Evolutionary conservation across 2,888 invertebrate species (phyloP).

Genomic region (Atrina japonica): DNA sequence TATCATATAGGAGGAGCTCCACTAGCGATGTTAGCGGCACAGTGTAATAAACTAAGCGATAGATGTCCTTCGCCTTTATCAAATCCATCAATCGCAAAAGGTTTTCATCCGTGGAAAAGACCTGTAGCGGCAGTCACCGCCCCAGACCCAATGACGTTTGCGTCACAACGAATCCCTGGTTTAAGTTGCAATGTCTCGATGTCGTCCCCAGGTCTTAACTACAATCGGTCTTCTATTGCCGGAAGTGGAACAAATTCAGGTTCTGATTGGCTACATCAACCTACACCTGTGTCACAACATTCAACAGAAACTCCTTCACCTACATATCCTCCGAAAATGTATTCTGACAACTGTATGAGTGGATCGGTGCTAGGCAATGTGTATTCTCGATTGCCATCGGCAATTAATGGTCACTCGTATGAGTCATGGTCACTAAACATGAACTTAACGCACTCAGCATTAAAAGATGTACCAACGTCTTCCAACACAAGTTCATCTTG

Average conservation of each 20-base stretch:
- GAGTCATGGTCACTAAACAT: conserved; percentile 96
- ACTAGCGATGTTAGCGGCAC: conserved; percentile 92
- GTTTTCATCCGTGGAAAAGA: conserved; percentile 74
- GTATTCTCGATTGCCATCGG: conserved; percentile 86
- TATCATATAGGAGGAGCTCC: conserved; percentile 40
- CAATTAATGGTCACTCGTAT: conserved; percentile 87
- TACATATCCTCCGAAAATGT: conserved; percentile 39
- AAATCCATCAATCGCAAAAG: conserved; percentile 94
- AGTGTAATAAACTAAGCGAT: conserved; percentile 97
- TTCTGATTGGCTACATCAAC: conserved; percentile 46
- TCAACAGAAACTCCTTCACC: conserved; percentile 39
- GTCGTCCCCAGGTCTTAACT: conserved; percentile 59
- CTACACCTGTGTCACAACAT: conserved; percentile 35
- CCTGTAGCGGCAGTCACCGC: conserved; percentile 59
- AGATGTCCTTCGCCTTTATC: conserved; percentile 97
- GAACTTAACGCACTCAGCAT: conserved; percentile 85
- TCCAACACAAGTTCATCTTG: conserved; percentile 83
- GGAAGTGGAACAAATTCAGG: conserved; percentile 39
- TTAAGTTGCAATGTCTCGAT: conserved; percentile 60
- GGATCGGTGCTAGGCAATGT: conserved; percentile 80
- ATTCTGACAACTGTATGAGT: conserved; percentile 37
- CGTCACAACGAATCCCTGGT: conserved; percentile 61
- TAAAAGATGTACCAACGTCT: conserved; percentile 88
- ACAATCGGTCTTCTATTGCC: conserved; percentile 51
- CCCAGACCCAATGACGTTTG: conserved; percentile 61